phyloP scores from a whole-genome alignment of 2,113 vertebrate species.

The Chunga burmeisteri region DNA sequence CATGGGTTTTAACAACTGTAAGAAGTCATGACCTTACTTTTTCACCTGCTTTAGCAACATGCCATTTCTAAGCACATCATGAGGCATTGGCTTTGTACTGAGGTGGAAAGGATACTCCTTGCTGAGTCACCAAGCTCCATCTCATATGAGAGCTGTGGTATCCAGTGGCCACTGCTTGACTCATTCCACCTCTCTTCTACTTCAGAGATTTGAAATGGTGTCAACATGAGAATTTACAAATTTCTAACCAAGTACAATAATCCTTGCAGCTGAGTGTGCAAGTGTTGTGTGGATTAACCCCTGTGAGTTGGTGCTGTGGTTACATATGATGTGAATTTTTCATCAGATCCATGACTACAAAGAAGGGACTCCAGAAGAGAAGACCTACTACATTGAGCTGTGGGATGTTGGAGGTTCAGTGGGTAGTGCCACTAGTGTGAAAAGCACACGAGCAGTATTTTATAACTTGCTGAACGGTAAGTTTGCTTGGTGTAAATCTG shows the following conservation, averaged over 20 bases:
- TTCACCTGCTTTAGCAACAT: not conserved
- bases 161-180: not conserved
- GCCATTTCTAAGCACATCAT: not conserved
- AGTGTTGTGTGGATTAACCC: not conserved
- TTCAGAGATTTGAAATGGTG: not conserved
- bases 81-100: not conserved
- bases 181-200: not conserved
- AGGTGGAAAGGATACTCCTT: not conserved
- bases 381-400: conserved; percentile 94
- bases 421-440: conserved; percentile 91
- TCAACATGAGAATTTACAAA: not conserved
- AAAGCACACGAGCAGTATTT: conserved; percentile 96
- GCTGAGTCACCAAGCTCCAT: not conserved
- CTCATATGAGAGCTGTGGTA: not conserved
- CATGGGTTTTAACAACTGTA: not conserved
- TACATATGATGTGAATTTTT: conserved; percentile 2
- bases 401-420: conserved; percentile 98
- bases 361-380: conserved; percentile 96
- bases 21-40: not conserved
- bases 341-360: conserved; percentile 95
- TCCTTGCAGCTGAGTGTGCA: not conserved
- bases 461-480: conserved; percentile 96
- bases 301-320: not conserved
- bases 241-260: not conserved
- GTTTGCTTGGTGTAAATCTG: not conserved